These are phyloP conservation scores for Chromoteleia sp. DNA, from an alignment of 2,888 invertebrate species.

Conservation along the genomic window DNA sequence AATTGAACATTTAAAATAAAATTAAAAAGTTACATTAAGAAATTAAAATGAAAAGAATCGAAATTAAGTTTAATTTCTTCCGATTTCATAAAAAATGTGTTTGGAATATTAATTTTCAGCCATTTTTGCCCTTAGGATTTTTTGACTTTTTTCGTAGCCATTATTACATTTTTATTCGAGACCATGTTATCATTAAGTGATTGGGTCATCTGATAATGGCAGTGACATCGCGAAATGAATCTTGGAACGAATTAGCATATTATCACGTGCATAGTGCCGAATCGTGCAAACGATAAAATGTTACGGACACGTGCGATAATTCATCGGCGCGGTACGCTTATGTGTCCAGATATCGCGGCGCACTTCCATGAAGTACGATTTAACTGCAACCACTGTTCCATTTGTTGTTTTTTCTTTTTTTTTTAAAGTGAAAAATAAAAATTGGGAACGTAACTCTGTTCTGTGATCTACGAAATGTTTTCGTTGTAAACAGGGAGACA, in stretches of 20 bases:
- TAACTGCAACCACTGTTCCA: constrained; percentile 48
- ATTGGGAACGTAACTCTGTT: constrained; percentile 32
- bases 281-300: constrained; percentile 73
- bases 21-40: too few relatives aligned
- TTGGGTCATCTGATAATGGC: constrained; percentile 75
- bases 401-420: too few relatives aligned
- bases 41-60: constrained; percentile 9
- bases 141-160: neutral
- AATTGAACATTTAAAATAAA: too few relatives aligned
- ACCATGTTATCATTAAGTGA: constrained; percentile 71
- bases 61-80: neutral
- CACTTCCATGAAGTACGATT: constrained; percentile 43
- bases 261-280: constrained; percentile 74
- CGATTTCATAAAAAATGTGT: neutral
- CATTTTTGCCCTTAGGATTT: neutral
- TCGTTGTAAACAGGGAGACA: neutral
- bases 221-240: constrained; percentile 74
- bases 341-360: constrained; percentile 50
- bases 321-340: constrained; percentile 63
- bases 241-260: constrained; percentile 77
- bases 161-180: constrained; percentile 44
- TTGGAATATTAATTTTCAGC: neutral
- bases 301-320: constrained; percentile 72
- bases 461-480: constrained; percentile 21
- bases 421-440: constrained; percentile 55